Percentiles rank a stretch among this genome's conserved stretches.
Conservation (phyloP, 1,140 invertebrate species). For the Bombus fervidus region DNA sequence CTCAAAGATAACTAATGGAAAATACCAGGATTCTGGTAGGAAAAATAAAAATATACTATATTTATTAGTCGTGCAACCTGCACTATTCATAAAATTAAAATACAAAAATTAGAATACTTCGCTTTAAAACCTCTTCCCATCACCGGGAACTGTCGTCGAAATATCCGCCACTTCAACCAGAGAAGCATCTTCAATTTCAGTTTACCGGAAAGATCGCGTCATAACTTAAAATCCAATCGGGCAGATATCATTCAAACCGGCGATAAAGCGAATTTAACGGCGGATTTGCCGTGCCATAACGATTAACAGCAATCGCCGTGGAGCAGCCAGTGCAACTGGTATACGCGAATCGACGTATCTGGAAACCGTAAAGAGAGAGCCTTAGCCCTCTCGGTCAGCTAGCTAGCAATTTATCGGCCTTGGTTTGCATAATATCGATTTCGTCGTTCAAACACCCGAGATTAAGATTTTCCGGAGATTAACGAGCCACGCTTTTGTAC, state of each 20-base stretch:
- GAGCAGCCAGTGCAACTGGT: background rate
- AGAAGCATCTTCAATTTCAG: background rate
- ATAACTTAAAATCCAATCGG: background rate
- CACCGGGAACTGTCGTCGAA: too few relatives aligned
- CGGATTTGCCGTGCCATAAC: slow-evolving; percentile 10
- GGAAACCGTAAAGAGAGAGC: background rate
- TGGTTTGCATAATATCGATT: slow-evolving; percentile 75
- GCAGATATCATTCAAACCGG: background rate
- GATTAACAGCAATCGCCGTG: slow-evolving; percentile 31
- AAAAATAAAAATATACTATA: too few relatives aligned
- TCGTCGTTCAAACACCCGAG: slow-evolving; percentile 67
- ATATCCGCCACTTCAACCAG: background rate
- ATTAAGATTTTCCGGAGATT: slow-evolving; percentile 76
- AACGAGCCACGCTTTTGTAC: slow-evolving; percentile 58
- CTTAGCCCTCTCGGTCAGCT: slow-evolving; percentile 9
- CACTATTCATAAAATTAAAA: too few relatives aligned
- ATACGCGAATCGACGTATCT: background rate
- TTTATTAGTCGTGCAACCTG: too few relatives aligned
- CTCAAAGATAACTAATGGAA: too few relatives aligned
- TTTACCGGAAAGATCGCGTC: background rate
- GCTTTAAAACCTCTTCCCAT: too few relatives aligned
- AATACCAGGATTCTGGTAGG: too few relatives aligned
- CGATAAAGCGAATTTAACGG: slow-evolving; percentile 11
- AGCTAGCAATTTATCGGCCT: slow-evolving; percentile 58
- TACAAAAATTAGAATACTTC: too few relatives aligned